Evolutionary conservation across 2,888 invertebrate genomes (phyloP), one percentile per base, ranked within the genome.

Genomic region (Eurois occulta): DNA sequence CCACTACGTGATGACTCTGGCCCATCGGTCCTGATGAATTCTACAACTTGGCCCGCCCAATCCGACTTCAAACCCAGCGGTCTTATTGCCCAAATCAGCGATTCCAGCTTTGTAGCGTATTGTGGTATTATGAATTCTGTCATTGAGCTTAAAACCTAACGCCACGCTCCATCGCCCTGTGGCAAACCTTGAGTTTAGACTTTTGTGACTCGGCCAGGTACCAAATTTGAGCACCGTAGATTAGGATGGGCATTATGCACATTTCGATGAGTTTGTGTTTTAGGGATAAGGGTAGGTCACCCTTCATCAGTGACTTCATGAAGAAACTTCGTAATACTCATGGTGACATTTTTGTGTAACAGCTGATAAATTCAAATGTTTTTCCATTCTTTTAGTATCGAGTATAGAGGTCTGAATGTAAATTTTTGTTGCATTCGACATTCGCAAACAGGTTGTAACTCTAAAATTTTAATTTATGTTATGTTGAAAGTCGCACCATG

Each of bases 401-500:
- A 13, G 1, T 55, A 35, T 64, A 28, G 18, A 28, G n/a, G 11
- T 43, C 18, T 58, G 24, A 35, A n/a, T 62, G n/a, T n/a, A 32
- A 8, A 41, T 38, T 38, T 18, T 65, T 67, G 1, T 28, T 32
- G 16, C 38, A 41, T 69, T 69, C 11, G 32, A 69, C n/a, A 74
- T 62, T 73, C 1, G 28, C 46, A 48, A 77, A 67, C 28, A 72
- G 13, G 41, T 41, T 55, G 65, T 72, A 67, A n/a, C n/a, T 64
- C 21, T 10, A 62, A 74, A 48, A 70, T 66, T 72, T 58, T 35
- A 67, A 87, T 80, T 68, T 71, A 72, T 77, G 43, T 72, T 78
- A 13, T 81, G 46, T 79, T 74, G 76, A 71, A 83, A 83, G 69
- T 32, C 21, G 65, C n/a, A 72, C 24, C 66, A 71, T 84, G 77